Conservation (phyloP, 2,113 vertebrate species). For the Lonchura striata region DNA sequence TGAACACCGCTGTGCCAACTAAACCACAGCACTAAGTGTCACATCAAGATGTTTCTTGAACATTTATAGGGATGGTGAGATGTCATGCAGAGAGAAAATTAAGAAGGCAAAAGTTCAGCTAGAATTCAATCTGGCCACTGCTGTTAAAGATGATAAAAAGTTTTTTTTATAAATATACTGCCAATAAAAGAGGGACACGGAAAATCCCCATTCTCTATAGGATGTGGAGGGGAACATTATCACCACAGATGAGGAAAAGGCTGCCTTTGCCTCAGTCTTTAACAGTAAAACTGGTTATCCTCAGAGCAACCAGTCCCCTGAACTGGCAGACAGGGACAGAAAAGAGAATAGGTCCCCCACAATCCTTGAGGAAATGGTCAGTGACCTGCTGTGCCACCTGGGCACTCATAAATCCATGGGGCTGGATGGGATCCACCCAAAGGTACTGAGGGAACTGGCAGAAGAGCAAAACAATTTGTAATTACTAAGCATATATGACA, state of each 20-base stretch:
- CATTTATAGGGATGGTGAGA: neutral
- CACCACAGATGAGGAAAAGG: neutral
- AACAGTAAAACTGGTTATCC: neutral
- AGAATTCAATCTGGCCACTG: neutral
- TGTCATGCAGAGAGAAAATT: neutral
- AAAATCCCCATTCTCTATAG: neutral
- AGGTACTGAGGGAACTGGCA: neutral
- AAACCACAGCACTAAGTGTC: neutral
- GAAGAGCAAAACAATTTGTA: neutral
- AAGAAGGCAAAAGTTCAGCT: neutral
- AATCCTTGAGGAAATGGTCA: neutral
- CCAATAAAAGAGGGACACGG: neutral
- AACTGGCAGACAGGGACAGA: neutral
- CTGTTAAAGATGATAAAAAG: neutral
- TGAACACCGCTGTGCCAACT: neutral
- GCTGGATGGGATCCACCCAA: neutral
- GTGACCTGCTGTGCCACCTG: neutral
- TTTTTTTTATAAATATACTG: neutral
- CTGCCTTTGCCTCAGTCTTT: neutral
- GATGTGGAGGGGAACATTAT: neutral
- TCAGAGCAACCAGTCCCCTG: neutral
- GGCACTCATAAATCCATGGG: neutral
- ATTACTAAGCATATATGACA: neutral
- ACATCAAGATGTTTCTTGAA: neutral
- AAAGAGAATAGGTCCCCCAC: neutral